Evolutionary conservation across 2,888 invertebrate genomes (phyloP).

Genomic region (Eilema depressum): DNA sequence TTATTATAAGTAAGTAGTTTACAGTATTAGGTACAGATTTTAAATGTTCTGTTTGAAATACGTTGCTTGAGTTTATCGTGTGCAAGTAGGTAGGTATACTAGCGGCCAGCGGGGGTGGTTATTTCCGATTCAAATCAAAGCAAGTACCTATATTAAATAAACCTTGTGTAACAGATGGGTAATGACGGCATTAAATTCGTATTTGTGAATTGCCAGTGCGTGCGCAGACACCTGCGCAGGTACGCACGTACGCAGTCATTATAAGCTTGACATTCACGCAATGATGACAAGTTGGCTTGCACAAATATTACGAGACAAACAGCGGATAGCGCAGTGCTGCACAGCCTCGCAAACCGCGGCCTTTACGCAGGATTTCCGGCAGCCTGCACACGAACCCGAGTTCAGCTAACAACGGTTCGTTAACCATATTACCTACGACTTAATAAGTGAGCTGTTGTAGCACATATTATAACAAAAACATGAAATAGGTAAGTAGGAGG

Average conservation of each 20-base stretch:
- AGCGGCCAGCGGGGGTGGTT: too few species aligned
- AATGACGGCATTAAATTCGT: constrained; percentile 19
- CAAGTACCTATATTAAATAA: background rate
- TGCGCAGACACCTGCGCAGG: constrained; percentile 9
- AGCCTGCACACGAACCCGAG: constrained; percentile 71
- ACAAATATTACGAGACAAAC: constrained; percentile 55
- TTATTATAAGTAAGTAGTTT: too few species aligned
- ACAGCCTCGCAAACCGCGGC: constrained; percentile 71
- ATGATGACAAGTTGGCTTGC: constrained; percentile 53
- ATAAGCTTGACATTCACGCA: constrained; percentile 49
- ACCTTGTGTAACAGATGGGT: background rate
- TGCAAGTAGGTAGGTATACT: too few species aligned
- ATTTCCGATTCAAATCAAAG: background rate
- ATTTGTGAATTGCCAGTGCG: constrained; percentile 18
- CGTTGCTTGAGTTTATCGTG: too few species aligned
- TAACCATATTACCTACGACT: constrained; percentile 39
- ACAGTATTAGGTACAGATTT: too few species aligned
- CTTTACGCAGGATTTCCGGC: constrained; percentile 84
- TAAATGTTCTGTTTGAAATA: background rate
- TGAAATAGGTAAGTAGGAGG: background rate
- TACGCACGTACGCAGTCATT: constrained; percentile 7
- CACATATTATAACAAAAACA: background rate
- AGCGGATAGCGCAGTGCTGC: constrained; percentile 53
- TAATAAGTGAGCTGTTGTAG: constrained; percentile 20
- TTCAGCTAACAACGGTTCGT: constrained; percentile 59